Conservation (phyloP, 1,140 invertebrate genomes). For the Bemisia tabaci region DNA sequence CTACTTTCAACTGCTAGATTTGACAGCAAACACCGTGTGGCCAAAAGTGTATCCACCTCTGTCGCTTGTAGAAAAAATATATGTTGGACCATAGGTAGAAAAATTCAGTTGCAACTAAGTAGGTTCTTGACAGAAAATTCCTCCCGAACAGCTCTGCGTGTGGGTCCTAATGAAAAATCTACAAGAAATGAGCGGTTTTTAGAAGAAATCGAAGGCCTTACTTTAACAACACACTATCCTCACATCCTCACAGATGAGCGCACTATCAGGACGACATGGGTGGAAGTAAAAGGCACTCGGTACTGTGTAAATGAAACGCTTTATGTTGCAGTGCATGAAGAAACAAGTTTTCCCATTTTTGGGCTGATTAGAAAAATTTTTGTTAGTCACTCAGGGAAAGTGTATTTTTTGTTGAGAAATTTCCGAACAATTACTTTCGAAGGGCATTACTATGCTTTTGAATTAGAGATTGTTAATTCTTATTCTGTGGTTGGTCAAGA, state of each 20-base stretch:
- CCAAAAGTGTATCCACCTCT: neutral
- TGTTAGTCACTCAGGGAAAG: neutral
- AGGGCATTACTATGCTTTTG: neutral
- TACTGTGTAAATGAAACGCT: neutral
- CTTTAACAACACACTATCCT: neutral
- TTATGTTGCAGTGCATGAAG: neutral
- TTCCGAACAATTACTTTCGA: neutral
- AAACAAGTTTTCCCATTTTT: neutral
- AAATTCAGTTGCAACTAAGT: neutral
- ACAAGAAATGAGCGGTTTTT: neutral
- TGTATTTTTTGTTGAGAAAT: neutral
- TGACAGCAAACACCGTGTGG: neutral
- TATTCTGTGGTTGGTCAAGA: neutral
- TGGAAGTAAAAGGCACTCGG: neutral
- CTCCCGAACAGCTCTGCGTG: neutral
- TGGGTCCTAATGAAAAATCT: neutral
- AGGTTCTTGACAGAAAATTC: neutral
- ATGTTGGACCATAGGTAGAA: neutral
- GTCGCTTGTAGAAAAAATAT: neutral
- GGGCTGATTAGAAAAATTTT: neutral
- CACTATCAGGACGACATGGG: neutral
- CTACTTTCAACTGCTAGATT: neutral
- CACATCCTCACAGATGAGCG: neutral
- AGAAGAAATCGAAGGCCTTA: neutral
- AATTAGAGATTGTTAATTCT: neutral